Conservation (phyloP, 2,113 vertebrate species). For the Tichodroma muraria region DNA sequence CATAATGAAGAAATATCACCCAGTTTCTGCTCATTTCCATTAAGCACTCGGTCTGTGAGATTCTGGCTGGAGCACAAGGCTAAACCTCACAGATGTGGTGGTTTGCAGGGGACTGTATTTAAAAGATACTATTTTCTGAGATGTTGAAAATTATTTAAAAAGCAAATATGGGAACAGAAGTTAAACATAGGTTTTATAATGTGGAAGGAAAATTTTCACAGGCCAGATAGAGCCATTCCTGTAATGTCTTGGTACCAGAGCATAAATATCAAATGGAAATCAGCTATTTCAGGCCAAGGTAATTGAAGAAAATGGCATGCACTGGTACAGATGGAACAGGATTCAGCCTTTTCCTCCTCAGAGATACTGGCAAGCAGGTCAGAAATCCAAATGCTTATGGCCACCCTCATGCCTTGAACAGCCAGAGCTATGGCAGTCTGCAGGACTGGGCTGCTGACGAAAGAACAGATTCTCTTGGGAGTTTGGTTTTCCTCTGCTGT, state of each 20-base stretch:
- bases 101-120: not conserved
- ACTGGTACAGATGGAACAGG: not conserved
- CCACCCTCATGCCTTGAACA: not conserved
- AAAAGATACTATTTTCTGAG: not conserved
- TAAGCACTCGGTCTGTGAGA: not conserved
- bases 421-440: not conserved
- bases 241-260: not conserved
- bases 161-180: not conserved
- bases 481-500: not conserved
- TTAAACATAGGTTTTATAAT: slow-evolving; percentile 11
- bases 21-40: not conserved
- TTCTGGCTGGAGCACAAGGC: not conserved
- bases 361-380: not conserved
- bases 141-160: not conserved
- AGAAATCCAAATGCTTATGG: not conserved
- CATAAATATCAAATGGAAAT: not conserved
- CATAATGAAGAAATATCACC: not conserved
- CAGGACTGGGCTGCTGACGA: not conserved
- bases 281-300: not conserved
- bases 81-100: not conserved
- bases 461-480: not conserved
- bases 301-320: not conserved
- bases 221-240: not conserved
- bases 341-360: not conserved
- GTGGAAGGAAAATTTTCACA: slow-evolving; percentile 1